A percentile compares a stretch with the other conserved stretches of the same genome.
phyloP scores from a whole-genome alignment of 2,888 invertebrate genomes.

The Lithophane ornitopus region DNA sequence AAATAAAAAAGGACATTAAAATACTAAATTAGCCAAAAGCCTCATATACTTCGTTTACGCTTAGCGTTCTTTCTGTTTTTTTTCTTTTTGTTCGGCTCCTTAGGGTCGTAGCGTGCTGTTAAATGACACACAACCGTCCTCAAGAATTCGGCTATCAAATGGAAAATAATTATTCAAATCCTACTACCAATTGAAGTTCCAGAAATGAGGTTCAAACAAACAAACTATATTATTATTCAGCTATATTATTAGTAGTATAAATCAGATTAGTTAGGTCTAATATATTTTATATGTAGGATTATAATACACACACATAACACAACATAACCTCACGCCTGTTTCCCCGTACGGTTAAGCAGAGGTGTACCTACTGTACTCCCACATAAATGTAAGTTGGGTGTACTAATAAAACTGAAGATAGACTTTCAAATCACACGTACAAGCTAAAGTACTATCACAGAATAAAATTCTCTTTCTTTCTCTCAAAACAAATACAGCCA shows the following conservation, averaged over 20 bases:
- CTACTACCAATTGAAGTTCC: neutral
- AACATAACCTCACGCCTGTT: neutral
- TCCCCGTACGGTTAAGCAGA: neutral
- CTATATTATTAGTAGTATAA: neutral
- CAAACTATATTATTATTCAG: too few relatives aligned
- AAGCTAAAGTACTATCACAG: neutral
- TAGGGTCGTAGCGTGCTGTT: neutral
- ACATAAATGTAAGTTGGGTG: neutral
- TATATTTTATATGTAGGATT: neutral
- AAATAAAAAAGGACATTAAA: too few relatives aligned
- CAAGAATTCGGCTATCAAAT: too few relatives aligned
- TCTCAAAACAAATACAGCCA: constrained; percentile 37
- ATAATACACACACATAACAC: too few relatives aligned
- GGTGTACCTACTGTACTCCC: neutral
- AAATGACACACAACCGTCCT: neutral
- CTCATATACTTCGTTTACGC: too few relatives aligned
- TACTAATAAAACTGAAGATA: neutral
- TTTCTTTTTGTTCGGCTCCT: neutral
- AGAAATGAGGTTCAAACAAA: neutral
- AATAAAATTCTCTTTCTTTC: constrained; percentile 10
- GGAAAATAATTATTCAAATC: neutral
- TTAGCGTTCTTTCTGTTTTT: neutral
- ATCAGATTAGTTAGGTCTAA: neutral
- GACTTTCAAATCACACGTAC: neutral
- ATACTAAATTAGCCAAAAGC: too few relatives aligned